Base-by-base conservation (phyloP, 2,888 invertebrate species). In the Erpobdella octoculata region DNA sequence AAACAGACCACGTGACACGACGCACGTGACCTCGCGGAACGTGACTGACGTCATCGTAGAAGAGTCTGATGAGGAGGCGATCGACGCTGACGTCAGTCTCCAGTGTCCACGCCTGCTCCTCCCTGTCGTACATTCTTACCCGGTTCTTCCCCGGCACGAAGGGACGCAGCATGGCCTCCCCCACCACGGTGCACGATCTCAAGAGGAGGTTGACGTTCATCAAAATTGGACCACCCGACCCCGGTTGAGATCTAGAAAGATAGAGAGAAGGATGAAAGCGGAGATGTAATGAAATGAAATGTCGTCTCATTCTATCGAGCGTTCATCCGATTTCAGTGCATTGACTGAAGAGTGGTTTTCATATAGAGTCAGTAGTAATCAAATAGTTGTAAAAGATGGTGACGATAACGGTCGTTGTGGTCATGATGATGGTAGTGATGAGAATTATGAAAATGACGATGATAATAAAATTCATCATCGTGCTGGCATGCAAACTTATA, bases 51-150 rank as follows among this genome's bases (percentile, higher is more conserved):
- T 82, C 82, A 4, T 80, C 79, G 77, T 83, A 83, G 75, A 80
- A 87, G 84, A 91, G 87, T 76, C 89, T 88, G 62, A 91, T 85
- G 25, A 89, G 86, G 25, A 91, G 88, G 31, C 88, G 88, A 77
- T 90, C 89, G 8, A 89, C 89, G 79, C 90, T 90, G 72, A 89
- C 87, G 81, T 91, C 90, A 53, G 89, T 89, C 76, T 90, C 88
- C 72, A 91, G 85, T 69, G 88, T 86, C 91, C 91, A 90, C 6
- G 89, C 89, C 79, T 89, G 89, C 79, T 90, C 90, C 82, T 91
- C 91, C 12, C 89, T 85, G 82, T 91, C 91, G 83, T 90, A 90
- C 81, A 90, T 89, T 36, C 88, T 86, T 0, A 81, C 78, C 41
- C 79, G 76, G 72, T 79, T 80, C 64, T 78, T 78, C 48, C 76